These are phyloP conservation scores for Phaonia tiefii DNA, from an alignment of 2,888 invertebrate genomes.

Conservation along the genomic window DNA sequence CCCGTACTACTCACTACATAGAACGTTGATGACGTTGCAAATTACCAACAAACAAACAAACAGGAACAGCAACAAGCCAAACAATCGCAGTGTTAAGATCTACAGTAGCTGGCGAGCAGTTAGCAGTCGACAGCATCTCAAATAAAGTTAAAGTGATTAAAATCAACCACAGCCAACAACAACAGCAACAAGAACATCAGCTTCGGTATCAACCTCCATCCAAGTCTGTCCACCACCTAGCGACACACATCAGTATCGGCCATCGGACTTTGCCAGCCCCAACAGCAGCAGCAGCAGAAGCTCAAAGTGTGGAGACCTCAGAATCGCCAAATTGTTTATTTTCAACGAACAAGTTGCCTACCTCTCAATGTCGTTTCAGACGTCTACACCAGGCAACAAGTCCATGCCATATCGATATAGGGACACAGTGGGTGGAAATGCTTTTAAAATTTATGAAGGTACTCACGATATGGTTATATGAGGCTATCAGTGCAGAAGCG, in stretches of 20 bases:
- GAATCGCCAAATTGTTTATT: conserved; percentile 46
- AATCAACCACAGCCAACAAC: conserved; percentile 52
- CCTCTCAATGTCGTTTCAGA: conserved; percentile 45
- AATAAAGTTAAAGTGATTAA: conserved; percentile 63
- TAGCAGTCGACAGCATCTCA: conserved; percentile 61
- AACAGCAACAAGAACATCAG: conserved; percentile 30
- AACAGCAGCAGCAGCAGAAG: not conserved
- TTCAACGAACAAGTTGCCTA: conserved; percentile 38
- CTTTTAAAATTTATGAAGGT: no score
- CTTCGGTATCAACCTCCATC: conserved; percentile 20
- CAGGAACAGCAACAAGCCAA: conserved; percentile 20
- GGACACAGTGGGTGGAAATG: not conserved
- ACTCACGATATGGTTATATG: no score
- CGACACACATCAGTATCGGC: conserved; percentile 13
- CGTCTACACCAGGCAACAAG: conserved; percentile 11
- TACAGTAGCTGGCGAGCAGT: conserved; percentile 58
- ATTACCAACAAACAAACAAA: conserved; percentile 34
- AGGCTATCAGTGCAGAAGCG: no score
- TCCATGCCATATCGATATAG: conserved; percentile 27
- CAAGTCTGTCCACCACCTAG: conserved; percentile 22
- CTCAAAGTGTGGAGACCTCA: conserved; percentile 44
- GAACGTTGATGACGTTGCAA: conserved; percentile 51
- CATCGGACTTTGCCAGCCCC: not conserved
- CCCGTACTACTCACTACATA: conserved; percentile 30
- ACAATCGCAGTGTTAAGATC: conserved; percentile 51